These are phyloP conservation scores for Pterostichus madidus DNA, from an alignment of 2,888 invertebrate species.

Conservation along the genomic window DNA sequence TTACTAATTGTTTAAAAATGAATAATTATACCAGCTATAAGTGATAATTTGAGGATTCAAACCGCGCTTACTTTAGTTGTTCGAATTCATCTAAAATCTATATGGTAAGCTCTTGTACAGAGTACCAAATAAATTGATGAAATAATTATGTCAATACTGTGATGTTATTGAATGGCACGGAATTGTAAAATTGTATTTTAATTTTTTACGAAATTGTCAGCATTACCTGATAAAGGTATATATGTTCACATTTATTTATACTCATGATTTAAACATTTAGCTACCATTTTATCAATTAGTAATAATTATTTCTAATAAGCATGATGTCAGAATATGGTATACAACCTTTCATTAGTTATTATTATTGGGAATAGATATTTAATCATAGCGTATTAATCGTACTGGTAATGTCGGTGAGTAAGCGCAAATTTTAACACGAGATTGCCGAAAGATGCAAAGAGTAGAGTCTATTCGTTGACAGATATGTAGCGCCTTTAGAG, in stretches of 20 bases:
- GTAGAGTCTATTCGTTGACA: slow-evolving; percentile 14
- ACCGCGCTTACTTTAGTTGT: too few relatives aligned
- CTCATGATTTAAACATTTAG: background rate
- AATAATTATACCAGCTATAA: too few relatives aligned
- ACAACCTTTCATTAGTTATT: slow-evolving; percentile 16
- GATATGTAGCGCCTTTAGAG: slow-evolving; percentile 24
- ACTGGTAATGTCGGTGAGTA: slow-evolving; percentile 11
- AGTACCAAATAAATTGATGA: too few relatives aligned
- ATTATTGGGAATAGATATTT: background rate
- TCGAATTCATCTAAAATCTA: too few relatives aligned
- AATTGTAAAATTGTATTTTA: too few relatives aligned
- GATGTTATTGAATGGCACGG: too few relatives aligned
- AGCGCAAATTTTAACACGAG: slow-evolving; percentile 17
- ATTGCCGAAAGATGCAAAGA: slow-evolving; percentile 39
- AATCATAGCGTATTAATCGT: background rate
- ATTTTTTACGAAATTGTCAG: too few relatives aligned
- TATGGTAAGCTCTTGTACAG: too few relatives aligned
- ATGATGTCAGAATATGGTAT: slow-evolving; percentile 14
- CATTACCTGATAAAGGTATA: too few relatives aligned
- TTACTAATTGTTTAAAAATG: too few relatives aligned
- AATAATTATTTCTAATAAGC: background rate
- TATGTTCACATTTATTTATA: slow-evolving; percentile 27
- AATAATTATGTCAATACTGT: too few relatives aligned
- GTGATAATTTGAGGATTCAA: too few relatives aligned
- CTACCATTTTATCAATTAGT: background rate